Conservation (phyloP, 2,113 vertebrate genomes). For the Platycercus adscitus region DNA sequence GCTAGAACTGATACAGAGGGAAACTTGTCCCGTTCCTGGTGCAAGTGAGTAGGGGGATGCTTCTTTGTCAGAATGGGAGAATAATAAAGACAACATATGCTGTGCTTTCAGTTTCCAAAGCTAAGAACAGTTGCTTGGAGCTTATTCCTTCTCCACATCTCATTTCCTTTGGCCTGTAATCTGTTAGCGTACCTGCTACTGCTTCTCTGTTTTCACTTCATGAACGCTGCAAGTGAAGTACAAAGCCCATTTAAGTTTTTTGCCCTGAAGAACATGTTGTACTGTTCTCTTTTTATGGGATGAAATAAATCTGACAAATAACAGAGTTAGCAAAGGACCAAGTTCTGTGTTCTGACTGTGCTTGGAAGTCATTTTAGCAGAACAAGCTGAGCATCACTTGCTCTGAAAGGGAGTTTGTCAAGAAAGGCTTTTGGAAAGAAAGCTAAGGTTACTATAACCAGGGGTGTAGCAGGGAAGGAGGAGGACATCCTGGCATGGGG, state of each 20-base stretch:
- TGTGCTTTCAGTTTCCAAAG: neutral
- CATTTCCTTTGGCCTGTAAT: neutral
- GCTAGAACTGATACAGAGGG: accelerated
- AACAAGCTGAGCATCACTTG: neutral
- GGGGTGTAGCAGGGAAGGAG: neutral
- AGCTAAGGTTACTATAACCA: neutral
- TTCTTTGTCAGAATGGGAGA: neutral
- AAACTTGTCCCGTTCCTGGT: neutral
- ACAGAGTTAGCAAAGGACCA: neutral
- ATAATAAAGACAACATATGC: neutral
- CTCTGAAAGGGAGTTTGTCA: accelerated
- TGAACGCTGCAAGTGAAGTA: neutral
- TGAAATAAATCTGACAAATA: neutral
- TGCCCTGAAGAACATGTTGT: neutral
- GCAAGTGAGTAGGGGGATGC: neutral
- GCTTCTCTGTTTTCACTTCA: neutral
- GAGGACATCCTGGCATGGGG: neutral
- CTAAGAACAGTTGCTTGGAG: neutral
- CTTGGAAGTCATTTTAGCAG: neutral
- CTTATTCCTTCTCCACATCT: neutral
- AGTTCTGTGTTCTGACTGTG: neutral
- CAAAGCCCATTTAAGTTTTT: neutral
- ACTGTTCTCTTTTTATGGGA: neutral
- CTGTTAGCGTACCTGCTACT: neutral
- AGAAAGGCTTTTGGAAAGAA: neutral